A percentile compares a stretch with the other conserved stretches of the same genome.
Evolutionary conservation across 2,797 vertebrate species (phyloP).

Genomic region (Pygocentrus nattereri): DNA sequence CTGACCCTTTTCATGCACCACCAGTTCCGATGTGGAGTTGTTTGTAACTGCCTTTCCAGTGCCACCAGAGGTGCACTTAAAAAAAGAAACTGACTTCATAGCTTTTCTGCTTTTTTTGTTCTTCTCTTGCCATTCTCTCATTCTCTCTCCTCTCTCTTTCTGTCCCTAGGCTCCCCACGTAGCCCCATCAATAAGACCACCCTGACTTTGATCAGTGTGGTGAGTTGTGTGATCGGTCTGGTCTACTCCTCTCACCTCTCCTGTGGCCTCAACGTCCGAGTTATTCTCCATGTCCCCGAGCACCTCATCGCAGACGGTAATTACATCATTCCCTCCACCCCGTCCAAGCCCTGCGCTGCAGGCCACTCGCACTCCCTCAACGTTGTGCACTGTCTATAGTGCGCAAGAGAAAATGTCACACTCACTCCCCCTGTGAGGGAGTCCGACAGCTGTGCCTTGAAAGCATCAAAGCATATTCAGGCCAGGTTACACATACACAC

Average conservation of each 20-base stretch:
- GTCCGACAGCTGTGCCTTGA: slow-evolving; percentile 67
- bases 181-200: slow-evolving; percentile 98
- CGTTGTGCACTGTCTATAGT: neutral
- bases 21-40: slow-evolving; percentile 63
- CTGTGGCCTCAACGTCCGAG: slow-evolving; percentile 91
- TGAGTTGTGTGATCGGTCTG: slow-evolving; percentile 92
- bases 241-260: slow-evolving; percentile 92
- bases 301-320: slow-evolving; percentile 97
- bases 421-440: slow-evolving; percentile 40
- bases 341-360: neutral
- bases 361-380: neutral
- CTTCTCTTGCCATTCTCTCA: slow-evolving; percentile 28
- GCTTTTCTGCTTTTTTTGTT: slow-evolving; percentile 23
- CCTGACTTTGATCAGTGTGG: slow-evolving; percentile 95
- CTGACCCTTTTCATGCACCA: slow-evolving; percentile 68
- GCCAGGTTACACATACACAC: slow-evolving; percentile 56
- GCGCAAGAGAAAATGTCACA: slow-evolving; percentile 41
- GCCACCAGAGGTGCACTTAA: slow-evolving; percentile 38
- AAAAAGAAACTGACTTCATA: slow-evolving; percentile 40
- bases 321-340: slow-evolving; percentile 29
- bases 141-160: slow-evolving; percentile 22
- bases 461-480: slow-evolving; percentile 70
- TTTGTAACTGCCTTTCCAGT: slow-evolving; percentile 64
- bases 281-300: slow-evolving; percentile 95
- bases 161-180: slow-evolving; percentile 86